Percentiles rank a stretch among this genome's conserved stretches.
phyloP scores from a whole-genome alignment of 2,113 vertebrate genomes.

The Oncorhynchus keta region DNA sequence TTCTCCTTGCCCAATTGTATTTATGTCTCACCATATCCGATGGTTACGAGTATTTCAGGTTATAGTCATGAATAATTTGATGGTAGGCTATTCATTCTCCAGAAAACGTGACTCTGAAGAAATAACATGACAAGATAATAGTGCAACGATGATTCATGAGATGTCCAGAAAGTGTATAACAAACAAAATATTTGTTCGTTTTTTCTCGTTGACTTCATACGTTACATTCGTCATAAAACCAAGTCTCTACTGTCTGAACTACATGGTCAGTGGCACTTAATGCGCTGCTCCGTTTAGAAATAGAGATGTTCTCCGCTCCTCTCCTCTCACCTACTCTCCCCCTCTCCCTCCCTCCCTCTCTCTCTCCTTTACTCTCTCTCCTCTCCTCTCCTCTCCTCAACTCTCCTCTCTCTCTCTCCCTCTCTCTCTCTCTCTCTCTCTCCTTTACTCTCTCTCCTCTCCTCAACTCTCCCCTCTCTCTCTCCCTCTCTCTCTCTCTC shows the following conservation, averaged over 20 bases:
- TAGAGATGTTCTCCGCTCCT: neutral
- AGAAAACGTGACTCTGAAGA: too few relatives aligned
- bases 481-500: neutral
- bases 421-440: neutral
- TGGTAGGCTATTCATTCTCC: too few relatives aligned
- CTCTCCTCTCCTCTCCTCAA: too few relatives aligned
- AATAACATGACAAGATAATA: too few relatives aligned
- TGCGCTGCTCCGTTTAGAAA: neutral
- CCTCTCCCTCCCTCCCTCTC: neutral
- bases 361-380: neutral
- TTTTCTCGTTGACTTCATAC: neutral
- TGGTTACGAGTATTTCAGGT: too few relatives aligned
- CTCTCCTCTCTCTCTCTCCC: neutral
- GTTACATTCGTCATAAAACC: neutral
- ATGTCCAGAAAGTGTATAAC: too few relatives aligned
- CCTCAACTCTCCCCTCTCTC: slow-evolving; percentile 5
- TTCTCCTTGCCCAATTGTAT: too few relatives aligned
- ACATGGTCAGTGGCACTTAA: neutral
- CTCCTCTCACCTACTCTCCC: neutral
- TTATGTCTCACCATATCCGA: too few relatives aligned
- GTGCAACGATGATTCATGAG: too few relatives aligned
- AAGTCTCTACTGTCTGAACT: neutral
- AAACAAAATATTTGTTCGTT: neutral
- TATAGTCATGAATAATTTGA: too few relatives aligned
- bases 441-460: too few relatives aligned